phyloP scores from a whole-genome alignment of 2,797 vertebrate genomes.

The Brotogeris chrysoptera region DNA sequence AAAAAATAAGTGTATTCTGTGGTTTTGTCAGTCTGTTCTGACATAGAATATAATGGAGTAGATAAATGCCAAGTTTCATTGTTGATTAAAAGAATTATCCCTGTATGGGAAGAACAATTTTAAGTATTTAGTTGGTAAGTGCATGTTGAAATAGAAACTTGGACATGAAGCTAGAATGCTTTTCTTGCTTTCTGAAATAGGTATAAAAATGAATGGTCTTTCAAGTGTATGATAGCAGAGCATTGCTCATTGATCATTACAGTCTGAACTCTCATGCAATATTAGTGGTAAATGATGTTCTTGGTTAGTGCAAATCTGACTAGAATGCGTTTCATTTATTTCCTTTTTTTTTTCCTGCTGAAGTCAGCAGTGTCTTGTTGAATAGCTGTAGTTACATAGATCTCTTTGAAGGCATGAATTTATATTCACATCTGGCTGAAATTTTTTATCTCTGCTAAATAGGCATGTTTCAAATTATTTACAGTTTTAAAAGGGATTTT shows the following conservation, averaged over 20 bases:
- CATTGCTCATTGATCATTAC: neutral
- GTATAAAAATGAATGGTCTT: neutral
- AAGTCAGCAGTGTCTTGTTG: neutral
- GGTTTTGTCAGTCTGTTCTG: neutral
- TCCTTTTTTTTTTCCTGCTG: neutral
- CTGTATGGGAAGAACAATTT: neutral
- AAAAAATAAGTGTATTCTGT: neutral
- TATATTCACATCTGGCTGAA: neutral
- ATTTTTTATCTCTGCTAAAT: conserved; percentile 1
- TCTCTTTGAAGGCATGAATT: neutral
- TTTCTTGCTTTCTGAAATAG: neutral
- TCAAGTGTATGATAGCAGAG: neutral
- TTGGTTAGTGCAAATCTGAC: neutral
- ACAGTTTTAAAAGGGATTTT: conserved; percentile 10
- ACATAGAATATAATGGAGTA: neutral
- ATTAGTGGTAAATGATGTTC: neutral
- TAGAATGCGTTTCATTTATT: neutral
- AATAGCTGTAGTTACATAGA: neutral
- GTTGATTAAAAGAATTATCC: neutral
- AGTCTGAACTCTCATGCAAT: neutral
- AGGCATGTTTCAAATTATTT: conserved; percentile 45
- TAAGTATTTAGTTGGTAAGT: neutral
- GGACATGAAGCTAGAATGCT: neutral
- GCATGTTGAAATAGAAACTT: neutral
- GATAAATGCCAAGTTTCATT: neutral